Evolutionary conservation across 2,888 invertebrate genomes (phyloP).

Genomic region (Diplazon laetatorius): DNA sequence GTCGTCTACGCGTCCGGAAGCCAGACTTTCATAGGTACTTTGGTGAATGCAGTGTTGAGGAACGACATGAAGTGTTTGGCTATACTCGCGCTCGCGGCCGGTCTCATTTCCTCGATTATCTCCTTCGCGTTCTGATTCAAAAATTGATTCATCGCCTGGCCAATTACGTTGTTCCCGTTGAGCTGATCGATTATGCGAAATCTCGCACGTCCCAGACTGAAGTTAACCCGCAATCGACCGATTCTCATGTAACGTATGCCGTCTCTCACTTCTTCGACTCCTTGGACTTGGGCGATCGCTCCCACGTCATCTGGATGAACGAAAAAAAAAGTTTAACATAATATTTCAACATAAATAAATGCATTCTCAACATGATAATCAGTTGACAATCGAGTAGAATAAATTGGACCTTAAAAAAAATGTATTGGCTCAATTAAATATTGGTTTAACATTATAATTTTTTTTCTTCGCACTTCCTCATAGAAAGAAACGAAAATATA

Average conservation of each 20-base stretch:
- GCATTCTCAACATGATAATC: too few species aligned
- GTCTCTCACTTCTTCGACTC: conserved; percentile 86
- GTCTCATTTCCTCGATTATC: conserved; percentile 92
- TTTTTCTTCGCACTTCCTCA: too few species aligned
- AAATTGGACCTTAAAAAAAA: too few species aligned
- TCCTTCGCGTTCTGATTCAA: conserved; percentile 91
- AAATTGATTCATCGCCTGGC: conserved; percentile 93
- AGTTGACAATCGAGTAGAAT: too few species aligned
- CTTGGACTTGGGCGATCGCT: conserved; percentile 88
- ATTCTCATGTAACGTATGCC: conserved; percentile 88
- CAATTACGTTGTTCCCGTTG: conserved; percentile 90
- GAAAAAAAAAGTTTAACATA: neutral
- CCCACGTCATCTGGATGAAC: conserved; percentile 86
- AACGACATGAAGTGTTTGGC: conserved; percentile 89
- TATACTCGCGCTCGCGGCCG: conserved; percentile 89
- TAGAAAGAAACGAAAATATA: too few species aligned
- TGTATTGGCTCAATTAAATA: too few species aligned
- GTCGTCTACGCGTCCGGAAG: conserved; percentile 80
- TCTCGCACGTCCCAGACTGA: conserved; percentile 87
- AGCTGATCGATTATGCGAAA: conserved; percentile 89
- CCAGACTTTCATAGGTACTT: conserved; percentile 89
- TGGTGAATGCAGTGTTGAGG: conserved; percentile 88
- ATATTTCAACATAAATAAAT: neutral
- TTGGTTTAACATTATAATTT: too few species aligned
- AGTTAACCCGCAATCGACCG: conserved; percentile 88